phyloP scores from a whole-genome alignment of 2,888 invertebrate species.

The Agonum fuliginosum region DNA sequence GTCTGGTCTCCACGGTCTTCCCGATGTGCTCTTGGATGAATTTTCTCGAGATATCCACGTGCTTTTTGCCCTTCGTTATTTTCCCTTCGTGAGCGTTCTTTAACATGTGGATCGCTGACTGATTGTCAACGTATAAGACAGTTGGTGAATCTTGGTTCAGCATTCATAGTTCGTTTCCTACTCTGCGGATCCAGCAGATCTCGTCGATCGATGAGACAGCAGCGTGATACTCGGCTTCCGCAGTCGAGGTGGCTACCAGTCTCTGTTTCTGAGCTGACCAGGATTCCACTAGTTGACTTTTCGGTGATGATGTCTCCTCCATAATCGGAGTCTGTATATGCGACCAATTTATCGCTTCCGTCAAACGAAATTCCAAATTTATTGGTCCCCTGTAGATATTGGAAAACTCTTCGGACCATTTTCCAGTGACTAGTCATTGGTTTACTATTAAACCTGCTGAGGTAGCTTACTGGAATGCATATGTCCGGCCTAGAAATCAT shows the following conservation, averaged over 20 bases:
- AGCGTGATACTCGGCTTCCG: constrained; percentile 67
- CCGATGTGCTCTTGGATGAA: too few relatives aligned
- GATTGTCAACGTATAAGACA: constrained; percentile 62
- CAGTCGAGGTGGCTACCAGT: constrained; percentile 63
- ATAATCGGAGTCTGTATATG: constrained; percentile 62
- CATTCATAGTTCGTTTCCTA: not conserved
- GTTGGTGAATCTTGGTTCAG: constrained; percentile 65
- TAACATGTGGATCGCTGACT: constrained; percentile 64
- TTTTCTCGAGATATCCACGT: too few relatives aligned
- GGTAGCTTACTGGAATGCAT: constrained; percentile 64
- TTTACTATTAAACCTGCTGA: constrained; percentile 62
- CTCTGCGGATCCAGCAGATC: not conserved
- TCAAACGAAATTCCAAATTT: constrained; percentile 64
- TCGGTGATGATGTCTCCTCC: too few relatives aligned
- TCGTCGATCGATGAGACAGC: constrained; percentile 62
- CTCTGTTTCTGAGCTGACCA: constrained; percentile 63
- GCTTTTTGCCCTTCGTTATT: too few relatives aligned
- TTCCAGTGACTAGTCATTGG: constrained; percentile 60
- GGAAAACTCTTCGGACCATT: constrained; percentile 63
- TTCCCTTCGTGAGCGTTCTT: constrained; percentile 63
- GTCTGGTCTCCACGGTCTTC: too few relatives aligned
- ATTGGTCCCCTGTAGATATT: constrained; percentile 63
- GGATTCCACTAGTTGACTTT: constrained; percentile 60
- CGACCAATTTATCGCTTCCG: constrained; percentile 60
- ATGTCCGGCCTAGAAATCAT: constrained; percentile 66